Evolutionary conservation across 2,797 vertebrate genomes (phyloP).

Genomic region (Pipistrellus pipistrellus): DNA sequence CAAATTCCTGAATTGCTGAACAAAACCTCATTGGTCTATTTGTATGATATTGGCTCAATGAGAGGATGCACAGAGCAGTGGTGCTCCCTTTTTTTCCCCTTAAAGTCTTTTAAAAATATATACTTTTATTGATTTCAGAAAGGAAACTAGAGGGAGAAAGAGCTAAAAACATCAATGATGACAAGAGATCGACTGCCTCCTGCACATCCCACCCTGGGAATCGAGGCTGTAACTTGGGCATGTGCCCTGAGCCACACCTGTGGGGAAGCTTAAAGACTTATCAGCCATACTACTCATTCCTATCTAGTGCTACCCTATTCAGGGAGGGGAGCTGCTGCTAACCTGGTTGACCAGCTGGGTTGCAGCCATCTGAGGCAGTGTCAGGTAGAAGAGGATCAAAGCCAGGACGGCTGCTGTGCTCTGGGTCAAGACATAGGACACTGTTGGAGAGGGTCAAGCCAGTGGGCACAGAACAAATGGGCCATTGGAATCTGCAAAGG

Average conservation of each 20-base stretch:
- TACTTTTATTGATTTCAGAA: no score
- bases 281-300: not conserved
- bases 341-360: slow-evolving; percentile 89
- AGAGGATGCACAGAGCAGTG: not conserved
- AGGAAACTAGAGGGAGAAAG: no score
- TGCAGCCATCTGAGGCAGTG: slow-evolving; percentile 86
- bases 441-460: slow-evolving; percentile 88
- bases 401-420: slow-evolving; percentile 91
- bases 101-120: not conserved
- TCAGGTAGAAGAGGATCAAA: slow-evolving; percentile 88
- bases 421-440: slow-evolving; percentile 89
- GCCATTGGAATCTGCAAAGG: no score
- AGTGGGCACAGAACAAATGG: slow-evolving; percentile 88
- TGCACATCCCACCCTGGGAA: no score
- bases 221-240: no score
- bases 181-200: no score
- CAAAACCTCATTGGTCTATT: not conserved
- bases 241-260: no score
- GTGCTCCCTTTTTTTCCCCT: not conserved
- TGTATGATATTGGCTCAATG: not conserved
- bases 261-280: not conserved
- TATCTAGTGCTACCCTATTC: not conserved
- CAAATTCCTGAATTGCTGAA: not conserved
- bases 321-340: slow-evolving; percentile 26
- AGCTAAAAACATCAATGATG: no score